phyloP scores from a whole-genome alignment of 2,797 vertebrate species.

The Neostethus bicornis region DNA sequence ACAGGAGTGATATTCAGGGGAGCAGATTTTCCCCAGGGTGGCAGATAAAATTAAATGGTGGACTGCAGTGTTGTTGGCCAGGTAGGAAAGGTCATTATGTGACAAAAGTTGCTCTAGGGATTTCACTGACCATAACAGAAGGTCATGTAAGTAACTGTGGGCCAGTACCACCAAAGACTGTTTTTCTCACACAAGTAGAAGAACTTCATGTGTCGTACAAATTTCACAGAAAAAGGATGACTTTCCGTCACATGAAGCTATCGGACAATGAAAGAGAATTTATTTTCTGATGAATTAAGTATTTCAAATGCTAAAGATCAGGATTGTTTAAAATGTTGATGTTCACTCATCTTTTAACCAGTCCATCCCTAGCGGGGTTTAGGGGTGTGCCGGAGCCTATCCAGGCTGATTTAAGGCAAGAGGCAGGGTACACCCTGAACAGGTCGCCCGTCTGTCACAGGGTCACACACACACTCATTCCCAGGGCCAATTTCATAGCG shows the following conservation, averaged over 20 bases:
- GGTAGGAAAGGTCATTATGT: slow-evolving; percentile 75
- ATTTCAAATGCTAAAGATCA: no score
- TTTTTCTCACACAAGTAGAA: slow-evolving; percentile 44
- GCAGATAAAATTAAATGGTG: slow-evolving; percentile 70
- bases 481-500: no score
- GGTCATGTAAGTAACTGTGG: slow-evolving; percentile 66
- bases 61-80: slow-evolving; percentile 57
- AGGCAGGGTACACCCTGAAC: no score
- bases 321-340: no score
- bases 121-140: slow-evolving; percentile 67
- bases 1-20: slow-evolving; percentile 65
- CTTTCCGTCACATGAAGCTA: slow-evolving; percentile 14
- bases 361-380: no score
- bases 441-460: no score
- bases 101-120: slow-evolving; percentile 71
- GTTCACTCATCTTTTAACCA: no score
- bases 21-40: slow-evolving; percentile 53
- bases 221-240: slow-evolving; percentile 14
- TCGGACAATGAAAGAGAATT: background rate
- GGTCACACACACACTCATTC: no score
- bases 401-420: no score
- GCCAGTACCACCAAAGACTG: slow-evolving; percentile 41
- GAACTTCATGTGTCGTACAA: slow-evolving; percentile 21
- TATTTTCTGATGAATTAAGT: no score
- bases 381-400: no score